These are phyloP conservation scores for Ancistrus triradiatus DNA, from an alignment of 2,113 vertebrate genomes.

Conservation along the genomic window DNA sequence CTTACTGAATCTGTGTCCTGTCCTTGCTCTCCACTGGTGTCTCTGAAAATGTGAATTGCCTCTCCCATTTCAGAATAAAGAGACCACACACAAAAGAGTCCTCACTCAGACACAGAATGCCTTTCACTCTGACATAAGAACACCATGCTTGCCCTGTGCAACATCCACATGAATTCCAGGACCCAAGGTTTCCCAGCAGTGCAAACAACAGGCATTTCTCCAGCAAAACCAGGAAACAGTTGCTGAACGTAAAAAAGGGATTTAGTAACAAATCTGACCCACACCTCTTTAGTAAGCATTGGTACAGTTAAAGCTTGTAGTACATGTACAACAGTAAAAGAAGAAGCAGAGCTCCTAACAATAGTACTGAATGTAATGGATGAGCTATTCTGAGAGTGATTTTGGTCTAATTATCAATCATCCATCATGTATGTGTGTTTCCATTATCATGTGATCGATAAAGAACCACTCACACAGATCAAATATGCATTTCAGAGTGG, in stretches of 20 bases:
- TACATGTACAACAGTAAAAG: background rate
- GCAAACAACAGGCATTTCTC: no score
- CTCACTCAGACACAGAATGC: slow-evolving; percentile 10
- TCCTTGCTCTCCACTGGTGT: background rate
- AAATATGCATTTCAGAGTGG: background rate
- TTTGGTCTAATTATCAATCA: background rate
- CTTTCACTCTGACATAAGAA: slow-evolving; percentile 23
- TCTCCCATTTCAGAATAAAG: slow-evolving; percentile 8
- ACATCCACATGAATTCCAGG: no score
- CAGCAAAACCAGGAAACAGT: no score
- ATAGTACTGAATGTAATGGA: background rate
- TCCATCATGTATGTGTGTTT: background rate
- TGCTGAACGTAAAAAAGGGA: no score
- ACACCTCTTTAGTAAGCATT: no score
- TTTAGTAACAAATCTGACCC: no score
- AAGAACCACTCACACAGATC: background rate
- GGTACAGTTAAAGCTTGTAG: no score
- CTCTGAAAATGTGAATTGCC: background rate
- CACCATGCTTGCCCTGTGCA: background rate
- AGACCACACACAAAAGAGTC: slow-evolving; percentile 23
- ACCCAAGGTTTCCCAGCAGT: no score
- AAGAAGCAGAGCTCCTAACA: background rate
- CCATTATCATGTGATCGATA: slow-evolving; percentile 14
- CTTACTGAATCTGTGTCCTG: background rate
- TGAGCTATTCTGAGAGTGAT: background rate